phyloP scores from a whole-genome alignment of 2,888 invertebrate species.

The Platycnemis pennipes region DNA sequence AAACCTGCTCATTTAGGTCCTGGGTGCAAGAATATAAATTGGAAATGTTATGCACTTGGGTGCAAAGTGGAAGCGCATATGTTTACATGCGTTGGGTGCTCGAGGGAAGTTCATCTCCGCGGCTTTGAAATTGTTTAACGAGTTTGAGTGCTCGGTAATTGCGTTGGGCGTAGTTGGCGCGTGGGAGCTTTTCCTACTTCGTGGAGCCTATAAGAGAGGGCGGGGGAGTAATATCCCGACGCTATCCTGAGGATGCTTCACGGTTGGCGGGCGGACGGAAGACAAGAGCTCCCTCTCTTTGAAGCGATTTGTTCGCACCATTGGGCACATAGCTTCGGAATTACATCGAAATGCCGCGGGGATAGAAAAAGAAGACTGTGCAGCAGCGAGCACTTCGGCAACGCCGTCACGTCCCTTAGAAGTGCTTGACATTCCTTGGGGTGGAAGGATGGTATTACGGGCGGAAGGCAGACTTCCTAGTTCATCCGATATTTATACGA shows the following conservation, averaged over 20 bases:
- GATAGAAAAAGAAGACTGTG: background rate
- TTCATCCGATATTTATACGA: conserved; percentile 30
- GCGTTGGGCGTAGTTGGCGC: background rate
- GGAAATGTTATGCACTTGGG: background rate
- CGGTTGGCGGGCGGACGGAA: background rate
- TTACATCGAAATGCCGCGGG: conserved; percentile 2
- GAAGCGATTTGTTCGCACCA: conserved; percentile 14
- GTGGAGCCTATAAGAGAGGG: background rate
- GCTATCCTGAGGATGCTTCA: background rate
- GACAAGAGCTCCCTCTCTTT: background rate
- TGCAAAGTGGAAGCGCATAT: background rate
- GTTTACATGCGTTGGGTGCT: background rate
- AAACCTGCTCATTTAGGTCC: background rate
- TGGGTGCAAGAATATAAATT: background rate
- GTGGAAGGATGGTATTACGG: background rate
- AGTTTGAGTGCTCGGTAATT: conserved; percentile 7
- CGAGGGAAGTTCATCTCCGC: background rate
- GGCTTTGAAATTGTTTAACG: background rate
- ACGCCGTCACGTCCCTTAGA: background rate
- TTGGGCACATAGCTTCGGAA: background rate
- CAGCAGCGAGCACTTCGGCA: background rate
- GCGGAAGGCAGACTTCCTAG: background rate
- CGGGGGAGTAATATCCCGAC: background rate
- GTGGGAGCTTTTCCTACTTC: background rate
- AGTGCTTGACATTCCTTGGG: background rate